phyloP scores from a whole-genome alignment of 1,140 invertebrate species.

The Drosophila micromelanica region DNA sequence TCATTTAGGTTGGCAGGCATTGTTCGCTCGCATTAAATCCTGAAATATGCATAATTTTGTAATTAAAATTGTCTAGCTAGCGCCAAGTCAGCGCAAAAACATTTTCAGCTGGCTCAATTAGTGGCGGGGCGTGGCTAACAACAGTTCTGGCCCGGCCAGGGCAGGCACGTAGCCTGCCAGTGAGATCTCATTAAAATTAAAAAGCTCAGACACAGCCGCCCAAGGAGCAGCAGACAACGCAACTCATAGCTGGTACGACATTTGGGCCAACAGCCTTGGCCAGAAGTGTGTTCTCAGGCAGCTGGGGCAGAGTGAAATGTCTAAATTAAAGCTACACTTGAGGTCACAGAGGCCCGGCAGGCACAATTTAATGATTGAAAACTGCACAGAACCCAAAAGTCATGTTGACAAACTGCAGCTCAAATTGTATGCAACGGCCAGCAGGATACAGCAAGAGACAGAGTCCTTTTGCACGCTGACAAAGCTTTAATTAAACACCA shows the following conservation, averaged over 20 bases:
- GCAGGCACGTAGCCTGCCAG: constrained; percentile 63
- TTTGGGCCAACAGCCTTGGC: constrained; percentile 36
- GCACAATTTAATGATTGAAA: constrained; percentile 76
- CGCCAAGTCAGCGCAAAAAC: constrained; percentile 62
- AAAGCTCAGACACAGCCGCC: constrained; percentile 62
- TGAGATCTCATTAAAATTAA: constrained; percentile 82
- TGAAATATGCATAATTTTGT: constrained; percentile 81
- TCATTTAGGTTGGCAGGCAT: constrained; percentile 37
- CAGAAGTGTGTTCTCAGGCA: constrained; percentile 45
- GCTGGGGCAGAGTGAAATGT: constrained; percentile 26
- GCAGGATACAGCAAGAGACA: background rate
- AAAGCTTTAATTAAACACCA: constrained; percentile 64
- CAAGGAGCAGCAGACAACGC: constrained; percentile 21
- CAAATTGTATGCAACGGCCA: constrained; percentile 9
- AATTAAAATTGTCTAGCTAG: constrained; percentile 60
- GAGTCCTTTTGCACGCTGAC: constrained; percentile 33
- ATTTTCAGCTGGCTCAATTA: constrained; percentile 79
- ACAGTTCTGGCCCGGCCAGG: constrained; percentile 22
- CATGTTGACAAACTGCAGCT: constrained; percentile 39
- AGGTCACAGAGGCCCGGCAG: constrained; percentile 36
- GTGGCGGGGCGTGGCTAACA: constrained; percentile 68
- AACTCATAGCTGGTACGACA: constrained; percentile 28
- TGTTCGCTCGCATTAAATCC: constrained; percentile 54
- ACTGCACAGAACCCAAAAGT: constrained; percentile 51
- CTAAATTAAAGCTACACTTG: constrained; percentile 61